phyloP scores from a whole-genome alignment of 92 coral and sea anemone genomes.

The Porites divaricata region DNA sequence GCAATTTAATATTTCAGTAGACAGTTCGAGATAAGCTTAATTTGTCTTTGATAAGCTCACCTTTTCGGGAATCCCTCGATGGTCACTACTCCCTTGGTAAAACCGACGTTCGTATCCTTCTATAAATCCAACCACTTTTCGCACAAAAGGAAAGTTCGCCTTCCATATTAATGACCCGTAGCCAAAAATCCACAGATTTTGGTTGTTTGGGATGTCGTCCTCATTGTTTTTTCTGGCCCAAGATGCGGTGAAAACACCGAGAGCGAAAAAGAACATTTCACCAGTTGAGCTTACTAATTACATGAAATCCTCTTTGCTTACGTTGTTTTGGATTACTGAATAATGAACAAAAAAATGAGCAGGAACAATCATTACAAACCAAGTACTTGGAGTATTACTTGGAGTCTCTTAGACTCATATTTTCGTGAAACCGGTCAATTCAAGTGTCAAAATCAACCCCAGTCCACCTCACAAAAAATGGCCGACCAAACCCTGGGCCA shows the following conservation, averaged over 20 bases:
- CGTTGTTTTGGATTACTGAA: too few relatives aligned
- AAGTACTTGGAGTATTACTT: too few relatives aligned
- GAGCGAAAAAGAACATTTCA: neutral
- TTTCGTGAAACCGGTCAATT: too few relatives aligned
- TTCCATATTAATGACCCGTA: conserved; percentile 85
- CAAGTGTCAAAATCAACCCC: too few relatives aligned
- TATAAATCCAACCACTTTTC: conserved; percentile 68
- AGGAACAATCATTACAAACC: too few relatives aligned
- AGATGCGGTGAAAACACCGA: neutral
- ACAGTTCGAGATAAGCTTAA: too few relatives aligned
- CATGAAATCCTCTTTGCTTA: neutral
- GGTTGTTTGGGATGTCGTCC: neutral
- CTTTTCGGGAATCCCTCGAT: conserved; percentile 79
- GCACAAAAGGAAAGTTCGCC: conserved; percentile 71
- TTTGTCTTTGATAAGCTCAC: conserved; percentile 12
- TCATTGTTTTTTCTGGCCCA: neutral
- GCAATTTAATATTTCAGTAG: too few relatives aligned
- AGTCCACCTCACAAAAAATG: too few relatives aligned
- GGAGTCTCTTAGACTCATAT: too few relatives aligned
- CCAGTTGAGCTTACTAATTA: neutral
- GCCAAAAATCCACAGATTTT: conserved; percentile 82
- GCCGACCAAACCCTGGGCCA: too few relatives aligned
- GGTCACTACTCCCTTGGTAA: conserved; percentile 87
- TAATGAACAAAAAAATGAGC: too few relatives aligned
- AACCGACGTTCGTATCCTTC: conserved; percentile 76